Conservation (phyloP, 2,113 vertebrate species). For the Pteruthius melanotis region DNA sequence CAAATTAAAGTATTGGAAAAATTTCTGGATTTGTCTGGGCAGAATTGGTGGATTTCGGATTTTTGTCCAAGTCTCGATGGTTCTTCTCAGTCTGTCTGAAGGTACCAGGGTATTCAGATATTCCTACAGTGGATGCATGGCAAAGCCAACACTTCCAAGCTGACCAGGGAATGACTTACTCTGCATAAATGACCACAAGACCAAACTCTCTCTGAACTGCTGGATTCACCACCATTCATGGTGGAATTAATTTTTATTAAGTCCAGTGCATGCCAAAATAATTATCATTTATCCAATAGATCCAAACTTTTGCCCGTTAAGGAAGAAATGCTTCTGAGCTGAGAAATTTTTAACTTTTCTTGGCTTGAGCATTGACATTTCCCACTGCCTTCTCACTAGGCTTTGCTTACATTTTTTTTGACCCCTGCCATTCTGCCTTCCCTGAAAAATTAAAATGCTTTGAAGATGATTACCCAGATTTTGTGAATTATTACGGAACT, state of each 20-base stretch:
- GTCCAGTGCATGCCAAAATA: neutral
- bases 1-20: neutral
- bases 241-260: neutral
- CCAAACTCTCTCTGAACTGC: neutral
- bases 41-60: neutral
- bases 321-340: neutral
- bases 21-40: neutral
- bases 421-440: neutral
- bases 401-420: neutral
- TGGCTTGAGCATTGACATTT: neutral
- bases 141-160: neutral
- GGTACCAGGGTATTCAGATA: fast-evolving
- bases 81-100: neutral
- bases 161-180: neutral
- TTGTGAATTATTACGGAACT: neutral
- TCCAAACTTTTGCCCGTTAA: neutral
- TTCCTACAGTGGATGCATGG: neutral
- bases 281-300: neutral
- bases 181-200: neutral
- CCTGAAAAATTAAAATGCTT: neutral
- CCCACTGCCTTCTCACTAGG: neutral
- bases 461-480: neutral
- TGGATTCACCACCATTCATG: neutral
- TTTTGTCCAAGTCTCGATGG: neutral
- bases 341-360: neutral